Evolutionary conservation across 1,140 invertebrate species (phyloP), one percentile per base, ranked within the genome.

Genomic region (Drosophila kurseongensis): DNA sequence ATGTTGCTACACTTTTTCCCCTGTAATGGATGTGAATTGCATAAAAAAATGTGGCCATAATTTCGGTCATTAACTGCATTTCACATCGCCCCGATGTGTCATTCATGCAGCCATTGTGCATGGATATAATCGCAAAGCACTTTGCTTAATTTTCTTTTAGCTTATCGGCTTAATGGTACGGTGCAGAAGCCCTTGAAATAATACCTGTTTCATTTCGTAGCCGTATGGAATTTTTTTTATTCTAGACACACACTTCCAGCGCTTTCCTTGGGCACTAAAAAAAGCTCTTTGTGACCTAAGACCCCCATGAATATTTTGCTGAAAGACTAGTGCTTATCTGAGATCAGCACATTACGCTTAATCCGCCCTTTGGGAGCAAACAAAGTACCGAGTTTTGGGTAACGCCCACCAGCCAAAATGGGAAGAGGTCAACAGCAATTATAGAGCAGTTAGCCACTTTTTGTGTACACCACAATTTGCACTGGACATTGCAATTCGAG

Each of bases 361-460:
- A 27, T 55, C 5, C 47, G 14, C 36, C 27, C 63, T 16, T 16
- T 38, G 6, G 9, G 9, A 32, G 14, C 16, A 45, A 59, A 59
- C 10, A 38, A 59, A 59, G 16, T 45, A 23, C 5, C 23, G 18
- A 52, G n/a, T 29, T 27, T 7, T 2, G 12, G 14, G 12, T 13
- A 13, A 51, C 38, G 12, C 32, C 59, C 38, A 72, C 45, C n/a
- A 27, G 32, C 75, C 50, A 42, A 56, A 69, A 47, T 51, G 67
- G 18, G 63, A 89, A 89, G 79, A 88, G 76, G 80, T 79, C 63
- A 79, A 56, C 76, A 50, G 58, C 62, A 73, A 79, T 14, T 29
- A 45, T 48, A 62, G 42, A 58, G 32, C 41, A 56, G 38, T 61
- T 47, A 60, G 59, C 42, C 23, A 68, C 38, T 36, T 44, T 60